phyloP scores from a whole-genome alignment of 2,888 invertebrate species.

The Caradrina kadenii region DNA sequence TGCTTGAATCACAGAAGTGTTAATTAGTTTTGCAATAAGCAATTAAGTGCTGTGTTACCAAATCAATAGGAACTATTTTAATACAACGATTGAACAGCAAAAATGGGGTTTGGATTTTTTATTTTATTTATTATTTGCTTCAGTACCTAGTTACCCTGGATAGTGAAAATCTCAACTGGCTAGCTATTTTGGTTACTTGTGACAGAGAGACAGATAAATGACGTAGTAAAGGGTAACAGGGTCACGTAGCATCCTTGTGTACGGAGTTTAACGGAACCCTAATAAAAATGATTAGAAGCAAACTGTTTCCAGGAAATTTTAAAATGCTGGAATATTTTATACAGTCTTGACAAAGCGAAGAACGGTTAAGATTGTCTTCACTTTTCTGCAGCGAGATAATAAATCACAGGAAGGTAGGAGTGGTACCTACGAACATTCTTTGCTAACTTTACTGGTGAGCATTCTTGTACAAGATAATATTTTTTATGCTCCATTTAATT shows the following conservation, averaged over 20 bases:
- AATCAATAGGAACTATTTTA: background rate
- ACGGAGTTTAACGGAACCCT: too few relatives aligned
- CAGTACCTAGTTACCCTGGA: too few relatives aligned
- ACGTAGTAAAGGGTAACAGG: too few relatives aligned
- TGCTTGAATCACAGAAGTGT: background rate
- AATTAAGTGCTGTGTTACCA: background rate
- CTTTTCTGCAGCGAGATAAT: background rate
- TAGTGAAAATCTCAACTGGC: too few relatives aligned
- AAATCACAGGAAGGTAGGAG: background rate
- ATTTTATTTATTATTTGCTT: too few relatives aligned
- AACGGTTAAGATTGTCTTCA: background rate
- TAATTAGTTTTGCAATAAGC: background rate
- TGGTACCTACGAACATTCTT: background rate
- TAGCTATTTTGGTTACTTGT: too few relatives aligned
- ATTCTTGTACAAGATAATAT: background rate
- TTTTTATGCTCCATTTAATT: constrained; percentile 5
- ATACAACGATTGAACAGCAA: background rate
- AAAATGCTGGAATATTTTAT: background rate
- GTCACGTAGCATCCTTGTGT: too few relatives aligned
- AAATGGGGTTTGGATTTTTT: too few relatives aligned
- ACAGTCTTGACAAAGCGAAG: background rate
- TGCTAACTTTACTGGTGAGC: background rate
- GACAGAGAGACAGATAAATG: too few relatives aligned
- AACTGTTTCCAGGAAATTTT: background rate
- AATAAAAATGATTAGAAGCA: background rate